phyloP scores from a whole-genome alignment of 2,888 invertebrate species.

The Altica lythri region DNA sequence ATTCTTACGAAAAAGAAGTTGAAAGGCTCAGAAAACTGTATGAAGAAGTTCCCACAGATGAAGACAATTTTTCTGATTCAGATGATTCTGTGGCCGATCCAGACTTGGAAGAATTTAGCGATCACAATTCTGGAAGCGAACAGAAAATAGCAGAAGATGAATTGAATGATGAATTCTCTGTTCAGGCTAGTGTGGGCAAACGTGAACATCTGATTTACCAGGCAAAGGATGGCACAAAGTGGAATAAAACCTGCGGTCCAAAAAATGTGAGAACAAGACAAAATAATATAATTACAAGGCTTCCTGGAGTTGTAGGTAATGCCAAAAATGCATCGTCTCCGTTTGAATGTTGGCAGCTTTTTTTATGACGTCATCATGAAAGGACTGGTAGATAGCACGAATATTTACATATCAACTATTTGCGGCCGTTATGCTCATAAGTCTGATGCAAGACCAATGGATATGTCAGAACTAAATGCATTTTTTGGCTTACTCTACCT shows the following conservation, averaged over 20 bases:
- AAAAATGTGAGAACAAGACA: slow-evolving; percentile 15
- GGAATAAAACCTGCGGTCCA: slow-evolving; percentile 8
- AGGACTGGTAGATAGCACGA: background rate
- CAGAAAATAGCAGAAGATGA: background rate
- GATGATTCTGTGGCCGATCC: slow-evolving; percentile 11
- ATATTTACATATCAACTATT: slow-evolving; percentile 7
- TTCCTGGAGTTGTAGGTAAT: slow-evolving; percentile 14
- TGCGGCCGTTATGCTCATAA: slow-evolving; percentile 6
- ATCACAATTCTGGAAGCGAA: slow-evolving; percentile 8
- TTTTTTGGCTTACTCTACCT: slow-evolving; percentile 33
- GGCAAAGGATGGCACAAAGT: slow-evolving; percentile 17
- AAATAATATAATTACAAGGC: slow-evolving; percentile 7
- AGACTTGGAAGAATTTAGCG: background rate
- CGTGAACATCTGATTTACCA: slow-evolving; percentile 8
- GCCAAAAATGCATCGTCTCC: slow-evolving; percentile 10
- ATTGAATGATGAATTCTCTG: background rate
- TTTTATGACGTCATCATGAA: slow-evolving; percentile 6
- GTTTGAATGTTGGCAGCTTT: slow-evolving; percentile 11
- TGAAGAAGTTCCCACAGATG: slow-evolving; percentile 24
- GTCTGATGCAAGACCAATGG: slow-evolving; percentile 11
- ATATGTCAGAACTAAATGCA: slow-evolving; percentile 9
- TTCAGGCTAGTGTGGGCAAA: background rate
- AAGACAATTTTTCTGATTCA: slow-evolving; percentile 9
- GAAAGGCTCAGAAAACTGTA: slow-evolving; percentile 26
- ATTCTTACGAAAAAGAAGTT: slow-evolving; percentile 1